phyloP scores from a whole-genome alignment of 2,113 vertebrate genomes.

The Promerops cafer region DNA sequence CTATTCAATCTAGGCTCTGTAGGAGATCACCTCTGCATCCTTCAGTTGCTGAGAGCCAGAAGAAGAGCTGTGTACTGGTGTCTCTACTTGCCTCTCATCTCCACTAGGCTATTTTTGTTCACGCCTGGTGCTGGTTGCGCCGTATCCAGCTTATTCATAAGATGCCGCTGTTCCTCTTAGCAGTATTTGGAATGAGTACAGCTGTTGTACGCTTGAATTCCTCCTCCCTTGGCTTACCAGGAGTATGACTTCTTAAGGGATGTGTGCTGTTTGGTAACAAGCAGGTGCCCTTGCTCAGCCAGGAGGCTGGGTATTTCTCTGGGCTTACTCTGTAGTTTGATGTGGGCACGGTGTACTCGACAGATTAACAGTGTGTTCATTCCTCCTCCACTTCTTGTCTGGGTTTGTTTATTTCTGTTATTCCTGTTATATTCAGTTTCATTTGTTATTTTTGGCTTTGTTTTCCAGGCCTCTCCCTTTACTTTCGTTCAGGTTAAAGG shows the following conservation, averaged over 20 bases:
- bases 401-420: slow-evolving; percentile 15
- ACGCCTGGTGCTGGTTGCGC: background rate
- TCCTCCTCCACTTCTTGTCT: background rate
- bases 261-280: background rate
- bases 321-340: background rate
- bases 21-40: background rate
- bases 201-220: background rate
- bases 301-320: background rate
- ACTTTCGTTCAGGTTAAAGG: background rate
- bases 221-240: background rate
- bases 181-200: background rate
- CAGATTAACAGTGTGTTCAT: background rate
- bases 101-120: background rate
- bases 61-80: background rate
- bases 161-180: background rate
- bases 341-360: background rate
- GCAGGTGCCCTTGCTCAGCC: background rate
- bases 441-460: background rate
- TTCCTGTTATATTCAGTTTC: background rate
- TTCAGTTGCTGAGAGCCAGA: background rate
- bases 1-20: background rate
- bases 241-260: background rate
- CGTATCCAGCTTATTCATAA: background rate
- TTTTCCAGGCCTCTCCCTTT: background rate
- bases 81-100: background rate